Percentiles rank a stretch among this genome's conserved stretches.
Evolutionary conservation across 2,797 vertebrate genomes (phyloP).

Genomic region (Schizopygopsis malacanthus): DNA sequence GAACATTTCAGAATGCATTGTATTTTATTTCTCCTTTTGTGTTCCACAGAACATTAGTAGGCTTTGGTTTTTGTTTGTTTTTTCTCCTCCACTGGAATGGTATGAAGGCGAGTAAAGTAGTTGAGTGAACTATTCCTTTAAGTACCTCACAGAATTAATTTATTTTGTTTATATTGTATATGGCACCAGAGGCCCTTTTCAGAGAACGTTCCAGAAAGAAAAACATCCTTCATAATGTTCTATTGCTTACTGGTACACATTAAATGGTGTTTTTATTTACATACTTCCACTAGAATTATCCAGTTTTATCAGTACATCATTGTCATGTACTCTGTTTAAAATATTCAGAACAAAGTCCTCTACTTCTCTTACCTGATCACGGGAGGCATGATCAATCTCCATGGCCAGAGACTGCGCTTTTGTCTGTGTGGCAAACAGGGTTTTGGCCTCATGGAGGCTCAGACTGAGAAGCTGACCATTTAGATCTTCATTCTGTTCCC

Average conservation of each 20-base stretch:
- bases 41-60: not conserved
- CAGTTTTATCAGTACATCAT: not conserved
- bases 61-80: not conserved
- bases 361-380: constrained; percentile 86
- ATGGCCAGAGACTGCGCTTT: constrained; percentile 96
- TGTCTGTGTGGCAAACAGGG: constrained; percentile 92
- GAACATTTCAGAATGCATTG: not conserved
- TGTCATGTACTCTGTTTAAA: not conserved
- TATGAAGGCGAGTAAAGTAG: not conserved
- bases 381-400: constrained; percentile 95
- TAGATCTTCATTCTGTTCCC: constrained; percentile 94
- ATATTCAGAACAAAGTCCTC: not conserved
- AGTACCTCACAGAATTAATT: not conserved
- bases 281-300: not conserved
- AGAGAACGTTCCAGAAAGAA: not conserved
- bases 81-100: not conserved
- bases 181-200: not conserved
- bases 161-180: not conserved
- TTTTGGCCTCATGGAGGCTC: constrained; percentile 95
- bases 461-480: constrained; percentile 96
- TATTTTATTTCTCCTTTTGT: not conserved
- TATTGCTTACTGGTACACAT: not conserved
- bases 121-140: not conserved
- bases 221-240: not conserved
- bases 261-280: not conserved